Conservation (phyloP, 2,888 invertebrate species). For the Acleris emargana region DNA sequence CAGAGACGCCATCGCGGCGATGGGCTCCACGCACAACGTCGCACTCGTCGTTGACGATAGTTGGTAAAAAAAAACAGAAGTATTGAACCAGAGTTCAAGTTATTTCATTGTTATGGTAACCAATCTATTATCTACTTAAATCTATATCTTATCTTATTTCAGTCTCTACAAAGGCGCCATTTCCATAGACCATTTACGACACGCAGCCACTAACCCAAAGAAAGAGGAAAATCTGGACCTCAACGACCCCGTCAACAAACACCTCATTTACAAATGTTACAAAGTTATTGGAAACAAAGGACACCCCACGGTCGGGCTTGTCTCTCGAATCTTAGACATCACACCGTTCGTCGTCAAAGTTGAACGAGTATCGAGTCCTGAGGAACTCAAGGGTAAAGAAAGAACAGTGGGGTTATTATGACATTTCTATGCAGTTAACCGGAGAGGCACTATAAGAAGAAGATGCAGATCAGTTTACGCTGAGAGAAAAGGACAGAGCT, state of each 20-base stretch:
- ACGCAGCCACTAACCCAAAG: conserved; percentile 84
- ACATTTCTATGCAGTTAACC: no score
- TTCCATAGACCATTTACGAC: conserved; percentile 81
- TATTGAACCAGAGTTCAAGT: no score
- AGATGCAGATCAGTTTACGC: no score
- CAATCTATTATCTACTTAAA: no score
- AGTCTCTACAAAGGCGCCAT: conserved; percentile 56
- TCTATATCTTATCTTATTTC: conserved; percentile 28
- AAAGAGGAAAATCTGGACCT: conserved; percentile 77
- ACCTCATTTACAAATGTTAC: conserved; percentile 87
- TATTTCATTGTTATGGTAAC: no score
- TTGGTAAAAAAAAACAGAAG: conserved; percentile 50
- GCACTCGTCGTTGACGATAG: conserved; percentile 58
- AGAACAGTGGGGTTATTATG: no score
- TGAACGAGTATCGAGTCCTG: conserved; percentile 44
- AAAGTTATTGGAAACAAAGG: conserved; percentile 82
- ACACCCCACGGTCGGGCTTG: conserved; percentile 85
- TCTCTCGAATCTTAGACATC: conserved; percentile 90
- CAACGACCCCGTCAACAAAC: conserved; percentile 83
- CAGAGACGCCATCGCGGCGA: conserved; percentile 46
- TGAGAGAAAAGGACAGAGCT: no score
- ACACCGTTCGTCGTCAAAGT: conserved; percentile 89
- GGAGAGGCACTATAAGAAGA: no score
- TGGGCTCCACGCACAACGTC: conserved; percentile 49
- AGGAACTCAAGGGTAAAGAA: conserved; percentile 42